Conservation (phyloP, 2,797 vertebrate genomes). For the Coregonus suidteri region DNA sequence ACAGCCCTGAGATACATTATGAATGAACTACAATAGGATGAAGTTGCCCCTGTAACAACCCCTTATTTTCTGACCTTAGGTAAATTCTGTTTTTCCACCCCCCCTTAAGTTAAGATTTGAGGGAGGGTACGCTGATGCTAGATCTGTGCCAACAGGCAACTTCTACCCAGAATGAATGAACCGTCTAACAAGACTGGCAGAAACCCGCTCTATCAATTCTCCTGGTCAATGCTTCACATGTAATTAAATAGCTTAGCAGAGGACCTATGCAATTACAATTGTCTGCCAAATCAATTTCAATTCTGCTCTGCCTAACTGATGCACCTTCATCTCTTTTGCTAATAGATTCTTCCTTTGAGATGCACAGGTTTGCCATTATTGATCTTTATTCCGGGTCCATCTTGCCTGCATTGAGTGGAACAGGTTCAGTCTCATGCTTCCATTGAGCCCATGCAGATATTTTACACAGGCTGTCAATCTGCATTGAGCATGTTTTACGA, state of each 20-base stretch:
- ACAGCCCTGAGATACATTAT: no score
- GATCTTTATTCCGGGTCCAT: constrained; percentile 25
- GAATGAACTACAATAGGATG: no score
- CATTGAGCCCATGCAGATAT: neutral
- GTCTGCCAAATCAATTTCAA: constrained; percentile 52
- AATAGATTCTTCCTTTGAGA: constrained; percentile 48
- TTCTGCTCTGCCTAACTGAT: constrained; percentile 39
- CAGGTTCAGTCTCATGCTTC: constrained; percentile 22
- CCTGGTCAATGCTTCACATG: neutral
- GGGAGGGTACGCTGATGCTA: neutral
- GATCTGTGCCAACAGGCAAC: neutral
- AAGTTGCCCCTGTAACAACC: no score
- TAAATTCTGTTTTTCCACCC: no score
- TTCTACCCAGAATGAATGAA: neutral
- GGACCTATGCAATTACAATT: constrained; percentile 25
- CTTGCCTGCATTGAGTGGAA: neutral
- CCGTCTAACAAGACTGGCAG: neutral
- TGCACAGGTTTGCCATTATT: constrained; percentile 43
- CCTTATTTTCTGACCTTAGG: no score
- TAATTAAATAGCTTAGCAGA: neutral
- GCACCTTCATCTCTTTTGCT: constrained; percentile 42
- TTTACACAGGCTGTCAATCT: neutral
- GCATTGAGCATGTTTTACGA: constrained; percentile 1
- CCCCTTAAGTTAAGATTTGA: no score
- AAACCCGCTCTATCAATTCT: neutral